These are phyloP conservation scores for Eulemur albifrons DNA, from an alignment of 2,797 vertebrate species.

Conservation along the genomic window DNA sequence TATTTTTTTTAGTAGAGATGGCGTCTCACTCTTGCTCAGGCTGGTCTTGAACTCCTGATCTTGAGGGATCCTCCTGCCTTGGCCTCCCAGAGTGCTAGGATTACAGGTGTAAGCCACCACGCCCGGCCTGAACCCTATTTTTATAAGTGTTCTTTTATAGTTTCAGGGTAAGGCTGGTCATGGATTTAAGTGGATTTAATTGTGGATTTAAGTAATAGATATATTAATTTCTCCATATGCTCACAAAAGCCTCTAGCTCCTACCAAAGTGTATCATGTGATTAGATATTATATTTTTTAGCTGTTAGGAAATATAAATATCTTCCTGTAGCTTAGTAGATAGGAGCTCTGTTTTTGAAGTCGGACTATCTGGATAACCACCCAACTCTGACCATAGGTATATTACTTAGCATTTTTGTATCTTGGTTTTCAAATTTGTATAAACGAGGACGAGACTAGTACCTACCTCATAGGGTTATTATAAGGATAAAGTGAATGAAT, in stretches of 20 bases:
- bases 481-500: neutral
- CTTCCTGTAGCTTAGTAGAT: neutral
- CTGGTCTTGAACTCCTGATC: too few relatives aligned
- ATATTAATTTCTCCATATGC: neutral
- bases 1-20: too few relatives aligned
- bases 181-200: neutral
- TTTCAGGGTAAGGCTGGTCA: neutral
- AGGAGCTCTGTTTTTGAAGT: neutral
- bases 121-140: neutral
- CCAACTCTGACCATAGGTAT: neutral
- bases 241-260: neutral
- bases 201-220: neutral
- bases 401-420: neutral
- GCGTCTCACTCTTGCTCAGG: too few relatives aligned
- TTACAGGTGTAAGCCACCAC: too few relatives aligned
- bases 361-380: neutral
- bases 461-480: neutral
- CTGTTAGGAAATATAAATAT: neutral
- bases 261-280: neutral
- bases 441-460: neutral
- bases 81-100: too few relatives aligned
- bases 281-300: neutral
- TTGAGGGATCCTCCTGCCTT: too few relatives aligned
- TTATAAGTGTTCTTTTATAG: neutral
- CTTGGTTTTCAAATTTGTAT: neutral